These are phyloP conservation scores for Ptychoptera albimana DNA, from an alignment of 2,888 invertebrate species.

Conservation along the genomic window DNA sequence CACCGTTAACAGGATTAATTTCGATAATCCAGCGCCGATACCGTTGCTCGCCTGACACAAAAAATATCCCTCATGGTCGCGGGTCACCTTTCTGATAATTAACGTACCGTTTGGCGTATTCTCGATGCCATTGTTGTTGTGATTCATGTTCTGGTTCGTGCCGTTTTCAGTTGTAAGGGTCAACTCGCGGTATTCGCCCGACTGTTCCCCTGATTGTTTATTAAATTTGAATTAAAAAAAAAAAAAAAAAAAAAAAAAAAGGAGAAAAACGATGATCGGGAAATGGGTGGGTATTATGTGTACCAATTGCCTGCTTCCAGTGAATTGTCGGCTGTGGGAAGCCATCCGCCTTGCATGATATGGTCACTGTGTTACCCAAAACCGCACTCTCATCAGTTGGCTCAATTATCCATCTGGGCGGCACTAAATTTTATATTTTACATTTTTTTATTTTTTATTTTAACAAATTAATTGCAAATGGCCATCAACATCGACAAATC, in stretches of 20 bases:
- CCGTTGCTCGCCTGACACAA: constrained; percentile 45
- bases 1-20: constrained; percentile 41
- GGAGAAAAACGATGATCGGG: no score
- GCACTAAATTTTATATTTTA: constrained; percentile 34
- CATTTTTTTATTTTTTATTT: constrained; percentile 1
- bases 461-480: no score
- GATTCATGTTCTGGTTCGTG: no score
- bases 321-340: constrained; percentile 48
- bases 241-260: not conserved
- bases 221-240: not conserved
- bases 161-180: constrained; percentile 24
- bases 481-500: no score
- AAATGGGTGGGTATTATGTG: constrained; percentile 8
- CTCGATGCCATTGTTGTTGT: constrained; percentile 22
- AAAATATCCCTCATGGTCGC: constrained; percentile 38
- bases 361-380: constrained; percentile 47
- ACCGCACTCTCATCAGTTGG: constrained; percentile 56
- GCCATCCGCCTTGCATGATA: constrained; percentile 60
- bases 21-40: constrained; percentile 43
- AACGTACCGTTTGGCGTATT: constrained; percentile 34
- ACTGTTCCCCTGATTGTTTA: constrained; percentile 22
- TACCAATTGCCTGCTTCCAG: constrained; percentile 39
- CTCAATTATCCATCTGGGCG: constrained; percentile 59
- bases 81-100: constrained; percentile 34
- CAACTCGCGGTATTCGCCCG: constrained; percentile 37